Evolutionary conservation across 2,797 vertebrate genomes (phyloP).

Genomic region (Sparus aurata): DNA sequence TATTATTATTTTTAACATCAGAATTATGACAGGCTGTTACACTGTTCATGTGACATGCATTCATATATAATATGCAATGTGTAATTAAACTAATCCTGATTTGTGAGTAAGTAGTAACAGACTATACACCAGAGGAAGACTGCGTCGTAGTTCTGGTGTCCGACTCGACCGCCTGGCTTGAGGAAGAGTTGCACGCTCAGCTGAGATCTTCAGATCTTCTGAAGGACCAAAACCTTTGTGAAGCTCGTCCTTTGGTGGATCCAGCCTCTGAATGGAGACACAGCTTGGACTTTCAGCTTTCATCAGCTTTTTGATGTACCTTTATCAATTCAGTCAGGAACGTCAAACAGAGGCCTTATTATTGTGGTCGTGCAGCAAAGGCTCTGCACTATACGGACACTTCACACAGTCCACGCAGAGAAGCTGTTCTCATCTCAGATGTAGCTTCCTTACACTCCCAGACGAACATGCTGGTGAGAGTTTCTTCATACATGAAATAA

Average conservation of each 20-base stretch:
- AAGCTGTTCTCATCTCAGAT: constrained; percentile 1
- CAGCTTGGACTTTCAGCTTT: constrained; percentile 19
- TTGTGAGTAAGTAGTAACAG: not conserved
- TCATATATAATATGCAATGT: not conserved
- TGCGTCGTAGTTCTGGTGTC: constrained; percentile 20
- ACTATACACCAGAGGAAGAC: not conserved
- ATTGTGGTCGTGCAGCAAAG: not conserved
- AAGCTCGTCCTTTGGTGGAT: constrained; percentile 7
- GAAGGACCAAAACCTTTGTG: constrained; percentile 8
- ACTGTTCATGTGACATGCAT: not conserved
- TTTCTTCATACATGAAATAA: not conserved
- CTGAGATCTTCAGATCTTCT: constrained; percentile 16
- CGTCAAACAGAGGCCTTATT: constrained; percentile 4
- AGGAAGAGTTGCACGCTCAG: constrained; percentile 10
- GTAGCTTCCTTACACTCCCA: not conserved
- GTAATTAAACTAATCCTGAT: not conserved
- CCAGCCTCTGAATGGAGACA: constrained; percentile 13
- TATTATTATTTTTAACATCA: not conserved
- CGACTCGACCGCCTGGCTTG: constrained; percentile 2
- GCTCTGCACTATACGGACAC: constrained; percentile 1
- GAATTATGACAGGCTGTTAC: not conserved
- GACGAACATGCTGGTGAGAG: not conserved
- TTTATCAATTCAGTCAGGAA: constrained; percentile 20
- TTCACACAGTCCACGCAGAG: constrained; percentile 17
- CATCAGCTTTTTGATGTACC: constrained; percentile 11